Evolutionary conservation across 2,797 vertebrate species (phyloP).

Genomic region (Brachyrhaphis roseni): DNA sequence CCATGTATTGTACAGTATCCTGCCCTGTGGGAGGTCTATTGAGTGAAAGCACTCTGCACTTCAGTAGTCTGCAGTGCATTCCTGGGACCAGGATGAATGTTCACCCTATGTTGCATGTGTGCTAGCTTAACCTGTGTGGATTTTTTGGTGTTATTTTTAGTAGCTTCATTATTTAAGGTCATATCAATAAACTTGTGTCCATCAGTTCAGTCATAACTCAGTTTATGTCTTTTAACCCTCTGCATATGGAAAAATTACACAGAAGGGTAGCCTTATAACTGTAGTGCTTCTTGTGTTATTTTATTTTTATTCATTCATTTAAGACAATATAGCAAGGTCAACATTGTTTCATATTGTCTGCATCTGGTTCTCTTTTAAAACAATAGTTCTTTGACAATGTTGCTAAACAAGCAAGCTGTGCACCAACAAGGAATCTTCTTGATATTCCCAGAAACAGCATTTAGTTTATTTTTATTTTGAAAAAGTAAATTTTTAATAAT

Average conservation of each 20-base stretch:
- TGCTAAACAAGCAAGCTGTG: neutral
- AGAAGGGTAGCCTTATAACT: neutral
- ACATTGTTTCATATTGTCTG: neutral
- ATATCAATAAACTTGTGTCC: neutral
- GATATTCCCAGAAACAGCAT: neutral
- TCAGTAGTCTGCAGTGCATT: conserved; percentile 43
- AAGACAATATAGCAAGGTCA: neutral
- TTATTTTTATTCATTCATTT: neutral
- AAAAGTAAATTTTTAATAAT: neutral
- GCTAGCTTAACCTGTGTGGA: conserved; percentile 19
- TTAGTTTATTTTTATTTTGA: neutral
- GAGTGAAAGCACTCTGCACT: conserved; percentile 61
- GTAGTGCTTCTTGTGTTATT: neutral
- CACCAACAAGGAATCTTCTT: neutral
- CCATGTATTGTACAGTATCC: conserved; percentile 46
- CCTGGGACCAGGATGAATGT: conserved; percentile 28
- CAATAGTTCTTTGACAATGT: neutral
- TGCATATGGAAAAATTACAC: neutral
- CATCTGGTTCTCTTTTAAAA: neutral
- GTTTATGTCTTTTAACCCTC: neutral
- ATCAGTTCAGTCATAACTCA: neutral
- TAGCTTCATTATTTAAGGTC: neutral
- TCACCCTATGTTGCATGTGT: conserved; percentile 26
- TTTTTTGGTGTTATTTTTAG: neutral
- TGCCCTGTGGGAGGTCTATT: conserved; percentile 60